phyloP scores from a whole-genome alignment of 2,797 vertebrate genomes.

The Enteromius paludinosus region DNA sequence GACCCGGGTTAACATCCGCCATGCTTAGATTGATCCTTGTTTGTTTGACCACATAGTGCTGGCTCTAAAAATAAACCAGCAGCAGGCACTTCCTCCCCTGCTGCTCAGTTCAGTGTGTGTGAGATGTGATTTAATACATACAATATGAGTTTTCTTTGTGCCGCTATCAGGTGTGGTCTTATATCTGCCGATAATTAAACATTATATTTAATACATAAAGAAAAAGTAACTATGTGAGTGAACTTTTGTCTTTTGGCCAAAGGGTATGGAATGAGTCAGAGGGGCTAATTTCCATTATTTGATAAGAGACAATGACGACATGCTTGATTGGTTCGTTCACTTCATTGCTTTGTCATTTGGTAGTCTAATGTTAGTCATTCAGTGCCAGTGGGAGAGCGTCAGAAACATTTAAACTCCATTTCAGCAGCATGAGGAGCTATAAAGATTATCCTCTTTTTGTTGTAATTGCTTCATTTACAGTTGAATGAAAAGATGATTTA shows the following conservation, averaged over 20 bases:
- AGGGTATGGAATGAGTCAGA: slow-evolving; percentile 39
- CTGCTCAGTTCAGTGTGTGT: slow-evolving; percentile 37
- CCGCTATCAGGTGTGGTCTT: slow-evolving; percentile 1
- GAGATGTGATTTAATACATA: slow-evolving; percentile 26
- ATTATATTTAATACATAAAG: slow-evolving; percentile 8
- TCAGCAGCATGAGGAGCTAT: slow-evolving; percentile 63
- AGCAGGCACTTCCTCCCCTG: slow-evolving; percentile 38
- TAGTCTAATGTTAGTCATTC: slow-evolving; percentile 60
- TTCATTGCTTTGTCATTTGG: slow-evolving; percentile 57
- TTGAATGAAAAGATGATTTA: slow-evolving; percentile 61
- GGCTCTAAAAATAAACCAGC: slow-evolving; percentile 62
- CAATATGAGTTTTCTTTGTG: slow-evolving; percentile 19
- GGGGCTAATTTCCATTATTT: slow-evolving; percentile 50
- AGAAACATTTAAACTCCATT: slow-evolving; percentile 62
- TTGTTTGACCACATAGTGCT: slow-evolving; percentile 60
- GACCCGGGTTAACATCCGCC: slow-evolving; percentile 46
- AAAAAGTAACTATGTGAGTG: not conserved
- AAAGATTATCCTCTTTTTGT: slow-evolving; percentile 63
- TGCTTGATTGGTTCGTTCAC: slow-evolving; percentile 52
- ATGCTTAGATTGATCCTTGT: slow-evolving; percentile 56
- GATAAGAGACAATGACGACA: slow-evolving; percentile 51
- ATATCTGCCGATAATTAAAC: slow-evolving; percentile 25
- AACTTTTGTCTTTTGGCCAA: slow-evolving; percentile 31
- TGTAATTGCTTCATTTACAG: slow-evolving; percentile 58
- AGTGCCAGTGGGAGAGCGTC: slow-evolving; percentile 55